Evolutionary conservation across 2,888 invertebrate species (phyloP), one percentile per base, ranked within the genome.

Genomic region (Abscondita cerata): DNA sequence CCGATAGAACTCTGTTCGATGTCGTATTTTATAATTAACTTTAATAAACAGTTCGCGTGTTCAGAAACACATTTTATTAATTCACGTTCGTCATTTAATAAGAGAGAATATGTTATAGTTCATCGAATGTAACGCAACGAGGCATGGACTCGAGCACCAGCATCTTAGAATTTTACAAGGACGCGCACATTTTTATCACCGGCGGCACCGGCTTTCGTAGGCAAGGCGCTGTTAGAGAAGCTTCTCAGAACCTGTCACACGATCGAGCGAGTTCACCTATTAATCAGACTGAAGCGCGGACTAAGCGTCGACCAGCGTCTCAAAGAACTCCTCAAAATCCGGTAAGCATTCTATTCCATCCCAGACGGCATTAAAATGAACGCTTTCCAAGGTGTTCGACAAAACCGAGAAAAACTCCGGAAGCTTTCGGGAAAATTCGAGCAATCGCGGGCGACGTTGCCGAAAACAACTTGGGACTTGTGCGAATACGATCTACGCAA

Each of bases 151-250:
- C 25, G 25, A 25, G 25, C 25, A 18, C 16, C 8, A 44, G 18
- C 18, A 19, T 44, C 5, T 8, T 18, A 4, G 72, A 75, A 36
- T 80, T 79, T 62, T 80, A 79, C 63, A 69, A 68, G 8, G 70
- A 72, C 52, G 59, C 75, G 89, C 64, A 65, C 31, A 67, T 78
- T 34, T 76, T 78, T 59, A 68, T 78, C 4, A 78, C 78, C 5
- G 78, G 78, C 6, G 76, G 73, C 16, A 93, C 92, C 13, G 96
- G 97, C n/a, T 97, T 96, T 79, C n/a, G 86, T 97, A 51, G 96
- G 97, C 31, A 97, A 97, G 81, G 95, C 95, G 0, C 82, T 98
- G 1, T 82, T 98, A 62, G 98, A 98, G 81, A 98, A 98, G 79
- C 83, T 98, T 8, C 83, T 98, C 16, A 85, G 96, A 74, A 89